Base-by-base conservation (phyloP, 2,113 vertebrate genomes). In the Merops nubicus region DNA sequence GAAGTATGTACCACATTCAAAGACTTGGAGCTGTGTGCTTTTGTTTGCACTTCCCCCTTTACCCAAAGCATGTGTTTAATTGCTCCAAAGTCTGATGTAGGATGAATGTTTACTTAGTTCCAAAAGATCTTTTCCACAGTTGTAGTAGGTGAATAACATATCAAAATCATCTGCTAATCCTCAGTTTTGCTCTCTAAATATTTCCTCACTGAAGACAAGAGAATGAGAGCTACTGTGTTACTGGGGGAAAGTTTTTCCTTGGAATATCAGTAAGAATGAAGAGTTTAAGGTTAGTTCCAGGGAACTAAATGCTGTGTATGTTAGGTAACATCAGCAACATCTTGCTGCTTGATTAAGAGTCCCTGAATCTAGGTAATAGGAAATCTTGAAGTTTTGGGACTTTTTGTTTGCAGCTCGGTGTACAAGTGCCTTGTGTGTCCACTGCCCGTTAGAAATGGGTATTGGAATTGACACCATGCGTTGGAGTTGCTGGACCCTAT, bases 391-490 rank as follows among this genome's bases (percentile, higher is more conserved):
- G 40, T 16, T 14, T 25, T 54, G 33, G 31, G 12, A 0, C 20
- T 28, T 0, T 19, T 33, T 72, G 31, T 69, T 67, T 40, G 20
- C 22, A 57, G 65, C 11, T 48, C 22, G 9, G 12, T 0, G 0
- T n/a, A 4, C 10, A 43, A 38, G 34, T 68, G 28, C 40, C 12
- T 16, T 48, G 2, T 48, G 9, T 25, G 36, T 42, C 38, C 25
- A 6, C 3, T 22, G 23, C 77, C 21, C 47, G 18, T 50, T 77
- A 56, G 18, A 74, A 64, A 51, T 72, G 43, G 18, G 2, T 54
- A 25, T 6, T 69, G 42, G 54, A 47, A 38, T 22, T 79, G 85
- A 9, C 20, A n/a, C 43, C 68, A 34, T 13, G 22, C 34, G 26
- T 28, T 62, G 87, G 69, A 82, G 68, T n/a, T 82, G 25, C 69